Evolutionary conservation across 2,888 invertebrate species (phyloP), one percentile per base, ranked within the genome.

Genomic region (Pyrgus malvae): DNA sequence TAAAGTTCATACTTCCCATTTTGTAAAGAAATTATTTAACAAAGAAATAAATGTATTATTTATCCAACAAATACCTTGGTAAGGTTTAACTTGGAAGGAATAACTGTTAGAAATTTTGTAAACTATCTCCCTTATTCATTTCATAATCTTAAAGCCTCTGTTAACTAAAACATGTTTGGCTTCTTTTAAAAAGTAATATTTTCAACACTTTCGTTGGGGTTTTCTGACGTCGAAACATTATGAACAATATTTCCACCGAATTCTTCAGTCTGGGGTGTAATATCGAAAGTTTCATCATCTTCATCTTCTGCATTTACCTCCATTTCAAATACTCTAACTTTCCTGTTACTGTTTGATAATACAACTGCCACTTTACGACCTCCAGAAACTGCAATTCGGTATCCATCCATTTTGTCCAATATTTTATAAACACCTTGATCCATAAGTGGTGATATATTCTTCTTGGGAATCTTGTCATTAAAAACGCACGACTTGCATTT

Each of bases 301-400:
- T 97, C 97, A 60, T 98, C 98, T 55, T 96, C 96, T 17, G 97
- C 97, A 72, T 98, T 98, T 0, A 94, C 95, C 87, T 98, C 98
- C 94, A 97, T 97, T 80, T 98, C 97, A 75, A 96, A 96, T 42
- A 98, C 92, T 59, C 96, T 91, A 37, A 98, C 95, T 77, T 96
- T 95, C 56, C 96, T 93, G 49, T 91, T 90, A 67, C 93, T 96
- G 65, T 95, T 95, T 11, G 96, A 95, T 33, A 98, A 86, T 41
- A 98, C 93, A 33, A 97, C 95, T 6, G 97, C 95, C 6, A 98
- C 96, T 83, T 95, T 95, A 57, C 93, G 80, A 51, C 94, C 93
- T 0, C 98, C 97, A 38, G 97, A 97, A 2, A 98, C 97, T 1
- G 97, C 95, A 69, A 98, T 92, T 59, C 91, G 84, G 55, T 92